Conservation (phyloP, 2,113 vertebrate genomes). For the Eretmochelys imbricata region DNA sequence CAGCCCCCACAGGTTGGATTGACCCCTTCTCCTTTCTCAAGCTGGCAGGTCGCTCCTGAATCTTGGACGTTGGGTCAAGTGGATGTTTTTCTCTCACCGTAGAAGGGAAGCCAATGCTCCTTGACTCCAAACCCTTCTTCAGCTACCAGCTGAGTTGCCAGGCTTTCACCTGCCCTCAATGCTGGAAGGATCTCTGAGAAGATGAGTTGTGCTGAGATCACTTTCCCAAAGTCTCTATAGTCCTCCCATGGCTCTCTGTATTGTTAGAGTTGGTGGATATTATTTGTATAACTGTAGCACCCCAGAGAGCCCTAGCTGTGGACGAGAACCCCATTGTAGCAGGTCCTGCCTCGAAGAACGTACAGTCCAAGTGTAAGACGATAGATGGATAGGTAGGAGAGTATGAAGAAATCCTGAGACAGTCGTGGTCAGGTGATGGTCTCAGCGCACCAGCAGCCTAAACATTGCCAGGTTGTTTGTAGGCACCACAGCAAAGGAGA, state of each 20-base stretch:
- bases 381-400: not conserved
- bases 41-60: not conserved
- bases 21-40: not conserved
- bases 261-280: not conserved
- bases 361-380: accelerated
- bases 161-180: not conserved
- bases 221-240: not conserved
- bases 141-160: not conserved
- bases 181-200: not conserved
- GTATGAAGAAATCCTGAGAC: not conserved
- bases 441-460: not conserved
- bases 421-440: not conserved
- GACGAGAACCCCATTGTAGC: not conserved
- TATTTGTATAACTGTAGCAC: not conserved
- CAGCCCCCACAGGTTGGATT: not conserved
- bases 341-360: not conserved
- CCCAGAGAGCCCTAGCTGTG: not conserved
- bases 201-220: not conserved
- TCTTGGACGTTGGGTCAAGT: not conserved
- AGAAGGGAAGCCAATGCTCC: not conserved
- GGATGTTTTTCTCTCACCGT: not conserved
- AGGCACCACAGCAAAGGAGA: slow-evolving; percentile 16
- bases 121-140: not conserved
- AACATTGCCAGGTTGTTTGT: not conserved
- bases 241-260: not conserved